A percentile compares a stretch with the other conserved stretches of the same genome.
Conservation (phyloP, 2,113 vertebrate genomes). For the Zosterops lateralis region DNA sequence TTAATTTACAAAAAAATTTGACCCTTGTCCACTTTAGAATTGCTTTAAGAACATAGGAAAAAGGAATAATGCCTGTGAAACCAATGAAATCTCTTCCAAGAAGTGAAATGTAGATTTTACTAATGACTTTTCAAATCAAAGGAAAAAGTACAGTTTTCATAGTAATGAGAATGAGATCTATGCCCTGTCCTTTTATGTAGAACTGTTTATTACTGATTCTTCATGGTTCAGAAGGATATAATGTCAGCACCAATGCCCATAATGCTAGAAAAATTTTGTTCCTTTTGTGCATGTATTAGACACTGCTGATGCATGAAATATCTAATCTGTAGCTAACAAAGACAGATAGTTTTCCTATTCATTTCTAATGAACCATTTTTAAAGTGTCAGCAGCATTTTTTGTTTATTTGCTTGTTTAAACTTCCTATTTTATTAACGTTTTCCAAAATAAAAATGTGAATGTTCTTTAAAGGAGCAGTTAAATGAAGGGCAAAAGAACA, state of each 20-base stretch:
- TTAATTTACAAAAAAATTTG: background rate
- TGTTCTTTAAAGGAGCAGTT: background rate
- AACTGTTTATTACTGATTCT: slow-evolving; percentile 35
- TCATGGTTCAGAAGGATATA: slow-evolving; percentile 2
- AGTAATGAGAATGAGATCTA: background rate
- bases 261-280: slow-evolving; percentile 28
- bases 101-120: background rate
- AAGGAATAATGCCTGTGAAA: background rate
- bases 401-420: slow-evolving; percentile 45
- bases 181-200: background rate
- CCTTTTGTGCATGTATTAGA: slow-evolving; percentile 7
- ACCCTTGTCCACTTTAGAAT: background rate
- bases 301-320: slow-evolving; percentile 27
- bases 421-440: slow-evolving; percentile 5
- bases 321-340: slow-evolving; percentile 41
- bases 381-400: slow-evolving; percentile 11
- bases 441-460: background rate
- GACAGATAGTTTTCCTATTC: slow-evolving; percentile 49
- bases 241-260: slow-evolving; percentile 12
- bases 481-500: slow-evolving; percentile 17
- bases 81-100: background rate
- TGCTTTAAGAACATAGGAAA: background rate
- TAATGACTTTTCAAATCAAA: background rate
- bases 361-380: slow-evolving; percentile 52
- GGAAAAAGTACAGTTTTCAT: background rate